Percentiles rank a stretch among this genome's conserved stretches.
phyloP scores from a whole-genome alignment of 1,140 invertebrate species.

The Zaprionus nigranus region DNA sequence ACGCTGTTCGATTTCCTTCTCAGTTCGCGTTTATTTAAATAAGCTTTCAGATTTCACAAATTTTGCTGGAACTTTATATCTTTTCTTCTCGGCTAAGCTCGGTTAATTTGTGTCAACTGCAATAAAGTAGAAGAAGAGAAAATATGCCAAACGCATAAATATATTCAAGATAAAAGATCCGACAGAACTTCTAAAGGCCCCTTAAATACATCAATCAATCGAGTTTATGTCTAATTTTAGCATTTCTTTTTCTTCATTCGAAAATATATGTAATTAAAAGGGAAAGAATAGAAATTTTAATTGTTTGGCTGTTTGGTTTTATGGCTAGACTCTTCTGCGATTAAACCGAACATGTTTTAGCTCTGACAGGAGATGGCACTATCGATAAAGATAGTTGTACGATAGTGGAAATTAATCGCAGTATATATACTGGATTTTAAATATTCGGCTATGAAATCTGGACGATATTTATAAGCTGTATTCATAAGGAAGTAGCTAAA shows the following conservation, averaged over 20 bases:
- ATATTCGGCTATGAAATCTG: too few relatives aligned
- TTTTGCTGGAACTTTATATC: constrained; percentile 1
- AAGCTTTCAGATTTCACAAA: constrained; percentile 17
- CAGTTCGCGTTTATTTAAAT: constrained; percentile 28
- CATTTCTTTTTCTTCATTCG: constrained; percentile 1
- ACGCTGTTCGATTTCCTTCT: constrained; percentile 11
- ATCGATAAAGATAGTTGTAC: not conserved
- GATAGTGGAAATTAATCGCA: not conserved
- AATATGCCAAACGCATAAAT: constrained; percentile 29
- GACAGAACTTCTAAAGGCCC: constrained; percentile 16
- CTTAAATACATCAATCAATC: constrained; percentile 31
- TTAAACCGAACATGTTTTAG: not conserved
- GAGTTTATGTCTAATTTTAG: constrained; percentile 10
- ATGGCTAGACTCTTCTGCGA: not conserved
- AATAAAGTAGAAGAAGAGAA: constrained; percentile 33
- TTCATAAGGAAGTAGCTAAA: too few relatives aligned
- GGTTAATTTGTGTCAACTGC: constrained; percentile 26
- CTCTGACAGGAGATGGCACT: not conserved
- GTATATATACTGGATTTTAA: too few relatives aligned
- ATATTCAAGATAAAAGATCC: constrained; percentile 31
- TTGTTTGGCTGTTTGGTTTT: not conserved
- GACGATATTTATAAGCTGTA: too few relatives aligned
- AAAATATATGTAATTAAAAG: constrained; percentile 24
- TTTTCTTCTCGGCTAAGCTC: constrained; percentile 5
- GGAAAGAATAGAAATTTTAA: constrained; percentile 24